These are phyloP conservation scores for Cyphomyrus discorhynchus DNA, from an alignment of 2,113 vertebrate species.

Conservation along the genomic window DNA sequence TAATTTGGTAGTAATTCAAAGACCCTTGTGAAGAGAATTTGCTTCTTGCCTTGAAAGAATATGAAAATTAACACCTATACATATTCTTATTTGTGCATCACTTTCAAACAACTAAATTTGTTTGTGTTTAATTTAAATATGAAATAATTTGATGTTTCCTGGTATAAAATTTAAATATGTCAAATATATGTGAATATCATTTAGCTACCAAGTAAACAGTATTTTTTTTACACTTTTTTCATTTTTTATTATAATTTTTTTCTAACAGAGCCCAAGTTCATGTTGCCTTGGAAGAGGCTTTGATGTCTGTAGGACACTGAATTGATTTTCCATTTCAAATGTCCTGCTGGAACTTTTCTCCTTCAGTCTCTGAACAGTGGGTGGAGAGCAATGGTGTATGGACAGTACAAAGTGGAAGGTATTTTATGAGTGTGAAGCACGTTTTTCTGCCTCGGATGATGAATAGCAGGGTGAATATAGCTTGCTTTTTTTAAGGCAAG, in stretches of 20 bases:
- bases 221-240: background rate
- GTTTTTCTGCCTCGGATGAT: background rate
- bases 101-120: background rate
- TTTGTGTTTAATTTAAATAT: background rate
- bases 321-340: background rate
- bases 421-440: background rate
- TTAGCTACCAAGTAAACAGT: background rate
- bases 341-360: slow-evolving; percentile 2
- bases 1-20: background rate
- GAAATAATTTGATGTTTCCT: background rate
- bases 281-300: background rate
- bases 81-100: background rate
- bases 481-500: background rate
- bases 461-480: background rate
- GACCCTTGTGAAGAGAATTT: background rate
- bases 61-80: background rate
- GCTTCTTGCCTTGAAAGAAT: background rate
- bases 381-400: background rate
- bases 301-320: slow-evolving; percentile 1
- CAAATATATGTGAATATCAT: background rate
- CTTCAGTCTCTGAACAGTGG: background rate
- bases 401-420: background rate
- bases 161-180: background rate
- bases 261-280: background rate
- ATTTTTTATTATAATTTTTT: background rate